Evolutionary conservation across 2,113 vertebrate genomes (phyloP).

Genomic region (Cromileptes altivelis): DNA sequence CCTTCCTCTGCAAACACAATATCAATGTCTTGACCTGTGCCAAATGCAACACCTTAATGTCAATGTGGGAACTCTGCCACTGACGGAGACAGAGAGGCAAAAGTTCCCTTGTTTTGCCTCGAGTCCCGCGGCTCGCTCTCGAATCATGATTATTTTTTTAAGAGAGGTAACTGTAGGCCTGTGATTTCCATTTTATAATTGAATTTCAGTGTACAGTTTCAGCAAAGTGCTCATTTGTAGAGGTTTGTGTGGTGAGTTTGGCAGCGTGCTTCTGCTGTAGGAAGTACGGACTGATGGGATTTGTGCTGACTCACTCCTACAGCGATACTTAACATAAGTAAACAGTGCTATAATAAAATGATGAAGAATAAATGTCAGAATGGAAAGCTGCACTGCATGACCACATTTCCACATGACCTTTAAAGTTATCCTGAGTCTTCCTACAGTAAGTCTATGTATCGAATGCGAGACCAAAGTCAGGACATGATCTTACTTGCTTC

Average conservation of each 20-base stretch:
- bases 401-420: slow-evolving; percentile 45
- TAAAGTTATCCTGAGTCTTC: slow-evolving; percentile 16
- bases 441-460: background rate
- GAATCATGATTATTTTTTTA: slow-evolving; percentile 53
- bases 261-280: slow-evolving; percentile 51
- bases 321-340: slow-evolving; percentile 61
- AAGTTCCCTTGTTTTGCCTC: slow-evolving; percentile 37
- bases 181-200: slow-evolving; percentile 75
- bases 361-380: slow-evolving; percentile 53
- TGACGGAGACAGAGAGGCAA: slow-evolving; percentile 30
- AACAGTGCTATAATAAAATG: slow-evolving; percentile 60
- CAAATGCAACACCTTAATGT: slow-evolving; percentile 78
- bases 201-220: slow-evolving; percentile 74
- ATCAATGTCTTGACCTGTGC: slow-evolving; percentile 66
- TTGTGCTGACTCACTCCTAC: slow-evolving; percentile 69
- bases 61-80: slow-evolving; percentile 55
- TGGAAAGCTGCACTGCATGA: slow-evolving; percentile 58
- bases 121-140: slow-evolving; percentile 38
- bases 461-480: background rate
- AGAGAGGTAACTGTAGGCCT: slow-evolving; percentile 59
- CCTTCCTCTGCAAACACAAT: slow-evolving; percentile 73
- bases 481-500: slow-evolving; percentile 87
- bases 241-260: slow-evolving; percentile 72
- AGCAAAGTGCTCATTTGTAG: slow-evolving; percentile 77
- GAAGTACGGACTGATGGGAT: slow-evolving; percentile 53